Evolutionary conservation across 2,888 invertebrate species (phyloP), one percentile per base, ranked within the genome.

Genomic region (Timandra comae): DNA sequence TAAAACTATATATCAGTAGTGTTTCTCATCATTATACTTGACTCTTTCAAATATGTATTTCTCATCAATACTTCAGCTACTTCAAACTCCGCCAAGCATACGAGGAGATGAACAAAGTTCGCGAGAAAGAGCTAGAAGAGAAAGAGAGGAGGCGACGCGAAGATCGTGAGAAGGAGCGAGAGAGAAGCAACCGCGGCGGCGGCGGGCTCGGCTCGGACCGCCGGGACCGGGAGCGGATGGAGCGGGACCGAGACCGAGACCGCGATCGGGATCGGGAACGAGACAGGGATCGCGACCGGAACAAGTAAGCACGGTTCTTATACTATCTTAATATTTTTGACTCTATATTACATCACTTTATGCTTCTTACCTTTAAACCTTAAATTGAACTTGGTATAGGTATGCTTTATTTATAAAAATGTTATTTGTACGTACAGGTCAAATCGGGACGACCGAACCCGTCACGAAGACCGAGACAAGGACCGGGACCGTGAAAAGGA

Each of bases 71-170:
- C 16, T 55, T 12, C 49, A 88, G 88, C 2, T 92, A 91, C 54
- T 91, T 90, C 35, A 89, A 90, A 59, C 72, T 92, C 35, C 90
- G 91, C 32, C 88, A 89, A 62, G 91, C 91, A 0, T 90, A 90
- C 10, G 90, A 91, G 31, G 91, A 91, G 63, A 89, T 91, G 74
- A 87, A 88, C 24, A 81, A 86, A 24, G 79, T 87, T 5, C 86
- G 90, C 0, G 88, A 90, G 46, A 87, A 87, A 35, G 88, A 90
- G 29, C 87, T 88, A 27, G 90, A 91, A 45, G 87, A 87, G 47
- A 89, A 89, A 51, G 85, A 86, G 49, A 70, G 64, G 26, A 73
- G 63, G 32, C 74, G 85, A 1, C 66, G 84, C 0, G 86, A 86
- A 29, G 86, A 81, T 7, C 58, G 78, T 28, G 79, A 84, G n/a